Base-by-base conservation (phyloP, 1,140 invertebrate species). In the Ridgeia piscesae region DNA sequence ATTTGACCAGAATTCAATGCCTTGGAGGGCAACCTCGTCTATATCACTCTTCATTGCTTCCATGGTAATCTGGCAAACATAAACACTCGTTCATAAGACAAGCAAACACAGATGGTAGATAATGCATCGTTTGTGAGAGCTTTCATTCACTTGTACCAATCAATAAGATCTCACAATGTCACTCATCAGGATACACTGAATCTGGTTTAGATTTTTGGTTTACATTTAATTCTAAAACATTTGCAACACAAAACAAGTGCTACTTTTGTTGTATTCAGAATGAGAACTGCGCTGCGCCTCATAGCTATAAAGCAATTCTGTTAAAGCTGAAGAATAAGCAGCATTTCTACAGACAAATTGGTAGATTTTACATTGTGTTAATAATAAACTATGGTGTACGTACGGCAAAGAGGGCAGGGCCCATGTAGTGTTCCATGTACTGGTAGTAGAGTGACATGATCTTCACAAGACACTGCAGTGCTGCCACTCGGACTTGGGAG, bases 1-100 rank as follows among this genome's bases (percentile, higher is more conserved):
- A 95, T 99, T 99, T 0, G 99, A 99, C 99, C 99, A 99, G 96
- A 99, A 99, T 96, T 99, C 99, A 96, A 99, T 99, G 93, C 99
- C 99, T 96, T 99, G 99, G 88, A 99, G 96, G 35, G 98, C 98
- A 89, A 99, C 98, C 94, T 99, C 98, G 96, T 99, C 99, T 92
- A 98, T 97, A 89, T 99, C 98, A 88, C 98, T 98, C 96, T 99
- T 99, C 98, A 99, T 99, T 31, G 99, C 99, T 96, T 99, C 98
- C 95, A 99, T 96, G 31, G 99, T 99, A 93, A 99, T 99, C 97
- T 98, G 50, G 35, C 34, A 35, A 91, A 35, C 21, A 90, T 14
- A 90, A 42, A 90, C 17, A 42, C 11, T 34, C 4, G 33, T 6
- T 90, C 89, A 90, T 14, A 4, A 33, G 34, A 21, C 89, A 42